Percentiles rank a stretch among this genome's conserved stretches.
These are phyloP conservation scores for Enteromius trimaculatus DNA, from an alignment of 2,797 vertebrate species.

Conservation along the genomic window DNA sequence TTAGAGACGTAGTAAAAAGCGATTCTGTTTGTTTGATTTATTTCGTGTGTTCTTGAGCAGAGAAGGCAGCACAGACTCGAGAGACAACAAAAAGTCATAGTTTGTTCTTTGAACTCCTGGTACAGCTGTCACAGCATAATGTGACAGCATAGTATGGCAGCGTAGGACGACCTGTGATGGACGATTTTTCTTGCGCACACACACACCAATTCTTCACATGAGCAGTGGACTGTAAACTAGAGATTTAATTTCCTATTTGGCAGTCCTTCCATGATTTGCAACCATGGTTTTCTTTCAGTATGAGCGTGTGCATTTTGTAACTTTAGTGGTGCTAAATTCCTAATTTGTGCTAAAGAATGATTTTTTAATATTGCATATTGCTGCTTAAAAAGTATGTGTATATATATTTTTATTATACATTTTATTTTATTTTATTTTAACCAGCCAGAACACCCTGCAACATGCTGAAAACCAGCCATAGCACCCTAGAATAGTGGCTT, in stretches of 20 bases:
- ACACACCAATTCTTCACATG: constrained; percentile 16
- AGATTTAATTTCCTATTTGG: constrained; percentile 37
- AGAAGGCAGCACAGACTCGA: neutral
- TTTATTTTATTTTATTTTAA: neutral
- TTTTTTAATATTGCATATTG: neutral
- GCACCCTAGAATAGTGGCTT: neutral
- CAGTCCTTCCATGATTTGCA: constrained; percentile 27
- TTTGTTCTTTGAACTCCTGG: constrained; percentile 6
- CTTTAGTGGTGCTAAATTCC: neutral
- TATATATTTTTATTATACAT: neutral
- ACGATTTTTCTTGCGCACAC: neutral
- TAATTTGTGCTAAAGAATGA: neutral
- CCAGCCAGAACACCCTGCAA: neutral
- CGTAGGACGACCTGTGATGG: constrained; percentile 19
- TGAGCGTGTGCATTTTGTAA: neutral
- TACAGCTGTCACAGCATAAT: constrained; percentile 7
- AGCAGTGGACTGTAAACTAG: constrained; percentile 32
- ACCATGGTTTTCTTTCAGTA: constrained; percentile 8
- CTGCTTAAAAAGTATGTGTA: neutral
- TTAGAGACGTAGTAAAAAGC: neutral
- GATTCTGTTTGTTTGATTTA: constrained; percentile 34
- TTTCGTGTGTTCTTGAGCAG: constrained; percentile 9
- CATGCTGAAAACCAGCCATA: neutral
- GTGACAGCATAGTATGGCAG: neutral
- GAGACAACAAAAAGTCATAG: neutral